phyloP scores from a whole-genome alignment of 2,113 vertebrate species.

The Oreochromis spilurus region DNA sequence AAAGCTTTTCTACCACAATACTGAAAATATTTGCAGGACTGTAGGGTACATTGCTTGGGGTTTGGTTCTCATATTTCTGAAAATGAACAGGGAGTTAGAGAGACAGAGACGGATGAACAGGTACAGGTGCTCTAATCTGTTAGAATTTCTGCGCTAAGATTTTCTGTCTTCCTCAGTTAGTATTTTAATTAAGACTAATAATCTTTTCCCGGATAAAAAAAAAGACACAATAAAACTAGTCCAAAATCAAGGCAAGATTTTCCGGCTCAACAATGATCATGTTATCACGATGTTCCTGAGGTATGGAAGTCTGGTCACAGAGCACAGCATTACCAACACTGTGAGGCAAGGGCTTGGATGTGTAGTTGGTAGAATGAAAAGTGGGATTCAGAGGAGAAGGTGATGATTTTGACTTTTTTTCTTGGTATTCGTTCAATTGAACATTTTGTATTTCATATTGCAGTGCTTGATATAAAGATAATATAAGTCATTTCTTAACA shows the following conservation, averaged over 20 bases:
- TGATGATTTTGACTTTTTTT: neutral
- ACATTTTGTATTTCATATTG: neutral
- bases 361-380: neutral
- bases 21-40: neutral
- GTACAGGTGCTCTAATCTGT: neutral
- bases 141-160: neutral
- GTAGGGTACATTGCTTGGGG: neutral
- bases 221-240: neutral
- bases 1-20: neutral
- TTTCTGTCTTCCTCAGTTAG: neutral
- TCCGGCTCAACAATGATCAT: neutral
- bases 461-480: neutral
- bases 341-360: neutral
- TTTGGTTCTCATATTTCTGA: neutral
- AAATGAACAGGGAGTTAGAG: neutral
- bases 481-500: neutral
- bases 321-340: neutral
- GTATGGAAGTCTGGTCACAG: neutral
- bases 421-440: fast-evolving
- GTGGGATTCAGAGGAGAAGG: neutral
- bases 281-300: neutral
- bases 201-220: neutral
- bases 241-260: neutral
- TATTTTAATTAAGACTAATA: neutral
- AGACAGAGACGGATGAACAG: neutral